phyloP scores from a whole-genome alignment of 2,888 invertebrate genomes.

The Pandemis corylana region DNA sequence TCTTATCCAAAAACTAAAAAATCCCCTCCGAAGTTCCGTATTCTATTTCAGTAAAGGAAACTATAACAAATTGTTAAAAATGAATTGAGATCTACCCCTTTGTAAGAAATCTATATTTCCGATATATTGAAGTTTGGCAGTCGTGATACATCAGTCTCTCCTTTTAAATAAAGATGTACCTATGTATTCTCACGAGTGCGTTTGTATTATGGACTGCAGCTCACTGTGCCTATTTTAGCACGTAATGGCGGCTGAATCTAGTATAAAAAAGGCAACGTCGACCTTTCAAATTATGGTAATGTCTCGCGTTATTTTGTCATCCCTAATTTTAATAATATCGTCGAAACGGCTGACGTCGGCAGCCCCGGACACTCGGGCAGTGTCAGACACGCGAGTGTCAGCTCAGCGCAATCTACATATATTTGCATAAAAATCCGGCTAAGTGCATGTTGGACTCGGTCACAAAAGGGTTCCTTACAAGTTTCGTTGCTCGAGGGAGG shows the following conservation, averaged over 20 bases:
- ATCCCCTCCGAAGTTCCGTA: too few species aligned
- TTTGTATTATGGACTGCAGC: too few species aligned
- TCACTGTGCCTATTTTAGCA: background rate
- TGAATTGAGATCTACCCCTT: background rate
- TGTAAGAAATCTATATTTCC: background rate
- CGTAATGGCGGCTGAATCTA: background rate
- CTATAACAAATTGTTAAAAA: background rate
- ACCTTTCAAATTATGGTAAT: background rate
- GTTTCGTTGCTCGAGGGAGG: too few species aligned
- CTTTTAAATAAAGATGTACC: too few species aligned
- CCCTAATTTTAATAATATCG: constrained; percentile 13
- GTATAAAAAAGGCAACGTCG: background rate
- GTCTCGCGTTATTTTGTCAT: background rate
- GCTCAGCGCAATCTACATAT: constrained; percentile 62
- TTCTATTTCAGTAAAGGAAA: background rate
- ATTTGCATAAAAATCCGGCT: constrained; percentile 63
- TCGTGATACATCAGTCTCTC: too few species aligned
- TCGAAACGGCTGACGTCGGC: constrained; percentile 38
- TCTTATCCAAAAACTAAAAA: too few species aligned
- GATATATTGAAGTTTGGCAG: too few species aligned
- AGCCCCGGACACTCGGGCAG: constrained; percentile 46
- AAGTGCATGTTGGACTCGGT: too few species aligned
- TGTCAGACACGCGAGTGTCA: constrained; percentile 46
- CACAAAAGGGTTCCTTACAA: too few species aligned
- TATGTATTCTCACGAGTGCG: too few species aligned